A percentile compares a stretch with the other conserved stretches of the same genome.
Conservation (phyloP, 2,113 vertebrate genomes). For the Pimephales promelas region DNA sequence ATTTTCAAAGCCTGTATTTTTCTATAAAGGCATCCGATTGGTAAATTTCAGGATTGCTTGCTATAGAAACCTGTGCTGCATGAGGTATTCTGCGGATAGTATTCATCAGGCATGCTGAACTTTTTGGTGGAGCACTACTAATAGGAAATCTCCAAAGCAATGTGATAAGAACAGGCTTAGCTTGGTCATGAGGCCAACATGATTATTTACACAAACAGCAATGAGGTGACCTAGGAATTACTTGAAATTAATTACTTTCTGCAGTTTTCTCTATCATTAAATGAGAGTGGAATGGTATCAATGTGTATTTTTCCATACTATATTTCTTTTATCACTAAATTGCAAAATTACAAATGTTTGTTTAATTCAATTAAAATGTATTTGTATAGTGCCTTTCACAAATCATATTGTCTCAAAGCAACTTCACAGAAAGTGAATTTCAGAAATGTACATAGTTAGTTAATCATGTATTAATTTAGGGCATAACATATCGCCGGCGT, state of each 20-base stretch:
- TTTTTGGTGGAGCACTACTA: not conserved
- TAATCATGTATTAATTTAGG: no score
- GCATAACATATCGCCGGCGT: no score
- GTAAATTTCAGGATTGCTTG: constrained; percentile 6
- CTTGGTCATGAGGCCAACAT: constrained; percentile 3
- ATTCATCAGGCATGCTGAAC: constrained; percentile 15
- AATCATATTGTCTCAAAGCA: no score
- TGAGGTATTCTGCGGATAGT: not conserved
- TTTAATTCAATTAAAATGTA: no score
- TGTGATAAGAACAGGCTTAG: constrained; percentile 33
- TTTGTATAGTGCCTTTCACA: no score
- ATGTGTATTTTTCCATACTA: not conserved
- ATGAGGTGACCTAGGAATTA: not conserved
- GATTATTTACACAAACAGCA: not conserved
- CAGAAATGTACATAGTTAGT: no score
- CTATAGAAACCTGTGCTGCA: constrained; percentile 19
- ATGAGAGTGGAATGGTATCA: not conserved
- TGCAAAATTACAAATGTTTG: no score
- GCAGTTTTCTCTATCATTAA: not conserved
- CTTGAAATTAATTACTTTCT: not conserved
- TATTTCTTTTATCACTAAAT: not conserved
- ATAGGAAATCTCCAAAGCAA: constrained; percentile 24
- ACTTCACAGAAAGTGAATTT: no score
- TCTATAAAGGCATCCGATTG: not conserved
- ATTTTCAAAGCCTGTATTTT: not conserved